Conservation (phyloP, 2,888 invertebrate genomes). For the Idaea aversata region DNA sequence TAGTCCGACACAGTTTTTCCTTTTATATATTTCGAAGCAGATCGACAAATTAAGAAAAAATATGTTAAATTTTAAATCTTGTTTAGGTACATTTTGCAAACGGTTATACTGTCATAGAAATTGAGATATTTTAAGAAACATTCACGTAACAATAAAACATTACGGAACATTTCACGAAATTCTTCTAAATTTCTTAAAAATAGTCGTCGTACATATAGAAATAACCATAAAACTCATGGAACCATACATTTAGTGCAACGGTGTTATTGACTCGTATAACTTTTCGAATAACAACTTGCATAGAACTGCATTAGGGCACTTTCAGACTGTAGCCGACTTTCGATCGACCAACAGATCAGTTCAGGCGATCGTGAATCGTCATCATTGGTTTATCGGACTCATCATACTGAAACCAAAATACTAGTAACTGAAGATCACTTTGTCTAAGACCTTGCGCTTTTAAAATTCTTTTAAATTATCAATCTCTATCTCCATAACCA, state of each 20-base stretch:
- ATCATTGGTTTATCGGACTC: no score
- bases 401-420: no score
- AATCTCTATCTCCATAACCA: no score
- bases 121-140: background rate
- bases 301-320: constrained; percentile 35
- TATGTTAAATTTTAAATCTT: no score
- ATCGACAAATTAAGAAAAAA: no score
- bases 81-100: background rate
- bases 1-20: no score
- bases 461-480: no score
- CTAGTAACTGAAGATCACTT: no score
- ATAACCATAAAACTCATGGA: constrained; percentile 37
- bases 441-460: no score
- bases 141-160: background rate
- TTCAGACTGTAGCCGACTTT: background rate
- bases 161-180: background rate
- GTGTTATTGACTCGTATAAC: constrained; percentile 73
- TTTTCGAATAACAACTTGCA: constrained; percentile 55
- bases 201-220: background rate
- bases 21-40: no score
- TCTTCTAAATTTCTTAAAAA: background rate
- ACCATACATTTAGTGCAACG: constrained; percentile 60
- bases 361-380: background rate
- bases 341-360: background rate
- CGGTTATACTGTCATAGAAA: background rate